These are phyloP conservation scores for Keiferia lycopersicella DNA, from an alignment of 2,888 invertebrate genomes.

Conservation along the genomic window DNA sequence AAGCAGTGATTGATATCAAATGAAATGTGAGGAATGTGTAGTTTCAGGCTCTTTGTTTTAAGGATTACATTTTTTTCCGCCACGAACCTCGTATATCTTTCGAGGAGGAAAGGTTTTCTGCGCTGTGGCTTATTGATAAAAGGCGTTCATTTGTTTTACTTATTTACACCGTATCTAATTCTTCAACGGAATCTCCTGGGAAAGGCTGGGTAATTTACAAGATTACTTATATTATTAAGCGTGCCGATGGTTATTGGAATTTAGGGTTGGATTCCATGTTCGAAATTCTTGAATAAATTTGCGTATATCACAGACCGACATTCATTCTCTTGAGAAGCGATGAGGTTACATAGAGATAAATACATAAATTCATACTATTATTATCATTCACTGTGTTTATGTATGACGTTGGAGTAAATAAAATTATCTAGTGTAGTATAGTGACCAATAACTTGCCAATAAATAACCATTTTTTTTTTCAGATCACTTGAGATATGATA, in stretches of 20 bases:
- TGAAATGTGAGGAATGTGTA: constrained; percentile 79
- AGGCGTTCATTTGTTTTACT: constrained; percentile 36
- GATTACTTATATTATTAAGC: constrained; percentile 7
- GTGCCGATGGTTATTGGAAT: constrained; percentile 2
- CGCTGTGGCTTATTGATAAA: constrained; percentile 37
- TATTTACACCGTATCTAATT: constrained; percentile 16
- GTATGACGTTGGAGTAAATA: background rate
- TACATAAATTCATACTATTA: background rate
- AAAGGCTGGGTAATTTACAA: constrained; percentile 3
- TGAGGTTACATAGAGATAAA: background rate
- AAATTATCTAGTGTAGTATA: background rate
- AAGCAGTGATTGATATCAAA: constrained; percentile 80
- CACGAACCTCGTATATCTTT: constrained; percentile 40
- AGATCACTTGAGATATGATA: too few relatives aligned
- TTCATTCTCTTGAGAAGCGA: background rate
- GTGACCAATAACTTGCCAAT: too few relatives aligned
- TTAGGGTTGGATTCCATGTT: background rate
- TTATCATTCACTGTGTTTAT: background rate
- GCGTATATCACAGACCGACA: background rate
- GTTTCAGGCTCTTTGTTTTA: constrained; percentile 75
- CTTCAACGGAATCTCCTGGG: background rate
- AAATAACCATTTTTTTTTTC: too few relatives aligned
- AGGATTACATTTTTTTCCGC: constrained; percentile 63
- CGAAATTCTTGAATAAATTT: constrained; percentile 14
- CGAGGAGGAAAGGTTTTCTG: constrained; percentile 35